Conservation (phyloP, 2,797 vertebrate genomes). For the Perodicticus potto region DNA sequence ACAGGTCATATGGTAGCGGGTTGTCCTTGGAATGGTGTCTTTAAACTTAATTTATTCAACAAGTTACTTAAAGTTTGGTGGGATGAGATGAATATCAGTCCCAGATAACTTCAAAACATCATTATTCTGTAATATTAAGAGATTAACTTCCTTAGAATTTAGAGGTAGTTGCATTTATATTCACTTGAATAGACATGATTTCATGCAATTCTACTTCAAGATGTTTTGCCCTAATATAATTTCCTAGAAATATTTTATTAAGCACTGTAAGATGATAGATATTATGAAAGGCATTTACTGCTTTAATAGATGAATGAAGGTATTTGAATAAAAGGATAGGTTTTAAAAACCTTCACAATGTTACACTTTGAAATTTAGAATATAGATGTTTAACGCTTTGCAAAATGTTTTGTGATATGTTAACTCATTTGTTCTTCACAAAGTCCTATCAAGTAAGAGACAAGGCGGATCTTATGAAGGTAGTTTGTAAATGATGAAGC, state of each 20-base stretch:
- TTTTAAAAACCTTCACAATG: conserved; percentile 31
- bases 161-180: conserved; percentile 27
- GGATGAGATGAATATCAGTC: conserved; percentile 51
- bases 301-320: neutral
- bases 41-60: conserved; percentile 77
- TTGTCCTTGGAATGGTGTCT: conserved; percentile 75
- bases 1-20: conserved; percentile 75
- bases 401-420: neutral
- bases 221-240: neutral
- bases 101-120: conserved; percentile 68
- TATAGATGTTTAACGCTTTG: conserved; percentile 9
- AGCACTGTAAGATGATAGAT: conserved; percentile 12
- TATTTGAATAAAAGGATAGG: neutral
- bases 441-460: neutral
- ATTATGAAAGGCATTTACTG: neutral
- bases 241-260: conserved; percentile 7
- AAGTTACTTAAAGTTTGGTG: conserved; percentile 76
- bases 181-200: conserved; percentile 57
- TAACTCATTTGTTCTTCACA: conserved; percentile 17
- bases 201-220: conserved; percentile 6
- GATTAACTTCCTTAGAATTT: conserved; percentile 58
- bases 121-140: conserved; percentile 16
- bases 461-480: neutral
- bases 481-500: conserved; percentile 21
- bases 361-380: conserved; percentile 28